These are phyloP conservation scores for Apotomis betuletana DNA, from an alignment of 2,888 invertebrate species.

Conservation along the genomic window DNA sequence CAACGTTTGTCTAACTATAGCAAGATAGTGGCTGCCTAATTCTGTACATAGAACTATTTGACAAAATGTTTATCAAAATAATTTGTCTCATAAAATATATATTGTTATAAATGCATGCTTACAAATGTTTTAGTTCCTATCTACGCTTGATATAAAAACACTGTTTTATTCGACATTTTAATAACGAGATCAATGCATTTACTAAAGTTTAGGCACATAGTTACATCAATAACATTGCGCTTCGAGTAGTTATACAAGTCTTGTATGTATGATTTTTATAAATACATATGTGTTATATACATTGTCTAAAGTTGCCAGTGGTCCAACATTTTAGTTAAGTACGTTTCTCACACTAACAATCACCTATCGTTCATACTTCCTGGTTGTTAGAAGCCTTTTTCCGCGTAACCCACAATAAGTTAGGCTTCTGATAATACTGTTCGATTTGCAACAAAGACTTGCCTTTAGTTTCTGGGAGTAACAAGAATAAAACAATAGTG, in stretches of 20 bases:
- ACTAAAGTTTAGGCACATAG: background rate
- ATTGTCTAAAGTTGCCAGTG: constrained; percentile 30
- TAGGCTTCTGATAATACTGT: constrained; percentile 88
- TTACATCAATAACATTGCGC: background rate
- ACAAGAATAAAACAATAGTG: constrained; percentile 86
- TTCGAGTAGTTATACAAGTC: background rate
- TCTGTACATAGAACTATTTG: constrained; percentile 21
- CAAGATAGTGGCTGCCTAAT: constrained; percentile 9
- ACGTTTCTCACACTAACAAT: constrained; percentile 32
- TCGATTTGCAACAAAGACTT: constrained; percentile 89
- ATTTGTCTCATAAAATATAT: constrained; percentile 24
- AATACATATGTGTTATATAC: constrained; percentile 17
- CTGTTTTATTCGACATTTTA: background rate
- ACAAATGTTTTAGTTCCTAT: background rate
- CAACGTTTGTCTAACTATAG: constrained; percentile 15
- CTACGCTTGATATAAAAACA: background rate
- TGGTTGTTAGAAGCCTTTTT: constrained; percentile 64
- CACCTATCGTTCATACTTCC: constrained; percentile 56
- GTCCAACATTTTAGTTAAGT: constrained; percentile 38
- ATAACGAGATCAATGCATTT: background rate
- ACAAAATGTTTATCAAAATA: constrained; percentile 39
- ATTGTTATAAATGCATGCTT: constrained; percentile 24
- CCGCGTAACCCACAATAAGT: constrained; percentile 84
- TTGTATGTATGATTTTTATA: background rate
- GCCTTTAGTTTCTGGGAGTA: constrained; percentile 90